Percentiles rank a stretch among this genome's conserved stretches.
phyloP scores from a whole-genome alignment of 2,888 invertebrate genomes.

The Diplolepis rosae region DNA sequence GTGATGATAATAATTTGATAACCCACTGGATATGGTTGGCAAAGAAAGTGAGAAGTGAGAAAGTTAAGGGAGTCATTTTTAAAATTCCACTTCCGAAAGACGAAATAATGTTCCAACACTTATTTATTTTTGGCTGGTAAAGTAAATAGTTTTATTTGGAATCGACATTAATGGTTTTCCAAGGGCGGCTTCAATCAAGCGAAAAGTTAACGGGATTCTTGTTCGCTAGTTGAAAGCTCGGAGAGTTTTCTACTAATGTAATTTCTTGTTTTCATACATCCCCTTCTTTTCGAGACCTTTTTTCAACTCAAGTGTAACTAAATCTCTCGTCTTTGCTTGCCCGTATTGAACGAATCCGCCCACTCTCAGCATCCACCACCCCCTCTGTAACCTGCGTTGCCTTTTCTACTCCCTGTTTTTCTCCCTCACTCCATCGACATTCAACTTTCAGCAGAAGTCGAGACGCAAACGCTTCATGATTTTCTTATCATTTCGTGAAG shows the following conservation, averaged over 20 bases:
- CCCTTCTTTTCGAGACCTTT: slow-evolving; percentile 19
- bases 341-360: slow-evolving; percentile 36
- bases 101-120: slow-evolving; percentile 17
- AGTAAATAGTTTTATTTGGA: slow-evolving; percentile 31
- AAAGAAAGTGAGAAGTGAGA: slow-evolving; percentile 1
- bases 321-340: slow-evolving; percentile 26
- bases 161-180: slow-evolving; percentile 31
- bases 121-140: slow-evolving; percentile 6
- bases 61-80: slow-evolving; percentile 4
- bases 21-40: too few species aligned
- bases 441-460: slow-evolving; percentile 46
- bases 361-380: slow-evolving; percentile 23
- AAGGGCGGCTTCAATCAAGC: slow-evolving; percentile 23
- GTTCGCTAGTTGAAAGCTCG: slow-evolving; percentile 12
- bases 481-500: slow-evolving; percentile 48
- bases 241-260: slow-evolving; percentile 26
- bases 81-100: too few species aligned
- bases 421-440: slow-evolving; percentile 46
- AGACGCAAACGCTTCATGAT: slow-evolving; percentile 47
- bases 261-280: slow-evolving; percentile 31
- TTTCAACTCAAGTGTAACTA: slow-evolving; percentile 30
- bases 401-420: slow-evolving; percentile 29
- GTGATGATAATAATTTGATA: too few species aligned
- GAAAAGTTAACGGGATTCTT: slow-evolving; percentile 29
- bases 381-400: neutral